Conservation (phyloP, 2,797 vertebrate genomes). For the Selene dorsalis region DNA sequence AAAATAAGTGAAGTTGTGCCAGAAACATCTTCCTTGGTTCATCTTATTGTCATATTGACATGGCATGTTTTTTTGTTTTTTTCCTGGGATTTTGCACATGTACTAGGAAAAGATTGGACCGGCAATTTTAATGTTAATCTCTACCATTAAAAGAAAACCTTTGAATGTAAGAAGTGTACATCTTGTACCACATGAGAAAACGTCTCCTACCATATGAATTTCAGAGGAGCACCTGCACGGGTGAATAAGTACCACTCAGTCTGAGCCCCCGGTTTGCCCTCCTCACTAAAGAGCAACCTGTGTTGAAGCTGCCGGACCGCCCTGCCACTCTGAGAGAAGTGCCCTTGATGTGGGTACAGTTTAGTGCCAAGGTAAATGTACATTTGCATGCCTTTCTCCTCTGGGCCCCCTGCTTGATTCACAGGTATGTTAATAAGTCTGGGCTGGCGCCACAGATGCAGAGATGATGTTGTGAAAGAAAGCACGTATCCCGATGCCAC, state of each 20-base stretch:
- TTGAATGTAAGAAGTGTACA: slow-evolving; percentile 37
- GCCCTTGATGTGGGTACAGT: slow-evolving; percentile 74
- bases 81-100: too few species aligned
- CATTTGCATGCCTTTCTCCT: slow-evolving; percentile 66
- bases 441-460: slow-evolving; percentile 47
- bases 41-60: too few species aligned
- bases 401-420: slow-evolving; percentile 50
- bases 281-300: slow-evolving; percentile 51
- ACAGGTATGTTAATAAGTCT: slow-evolving; percentile 59
- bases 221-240: slow-evolving; percentile 76
- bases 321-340: slow-evolving; percentile 56
- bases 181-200: slow-evolving; percentile 39
- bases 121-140: neutral
- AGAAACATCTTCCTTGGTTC: too few species aligned
- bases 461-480: slow-evolving; percentile 49
- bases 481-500: slow-evolving; percentile 21
- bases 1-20: too few species aligned
- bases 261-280: slow-evolving; percentile 53
- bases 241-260: slow-evolving; percentile 70
- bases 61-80: too few species aligned
- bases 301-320: slow-evolving; percentile 54
- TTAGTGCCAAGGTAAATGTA: slow-evolving; percentile 69
- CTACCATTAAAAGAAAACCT: slow-evolving; percentile 46
- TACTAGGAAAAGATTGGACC: too few species aligned
- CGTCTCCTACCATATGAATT: slow-evolving; percentile 59